Base-by-base conservation (phyloP, 2,888 invertebrate genomes). In the Orthosia incerta region DNA sequence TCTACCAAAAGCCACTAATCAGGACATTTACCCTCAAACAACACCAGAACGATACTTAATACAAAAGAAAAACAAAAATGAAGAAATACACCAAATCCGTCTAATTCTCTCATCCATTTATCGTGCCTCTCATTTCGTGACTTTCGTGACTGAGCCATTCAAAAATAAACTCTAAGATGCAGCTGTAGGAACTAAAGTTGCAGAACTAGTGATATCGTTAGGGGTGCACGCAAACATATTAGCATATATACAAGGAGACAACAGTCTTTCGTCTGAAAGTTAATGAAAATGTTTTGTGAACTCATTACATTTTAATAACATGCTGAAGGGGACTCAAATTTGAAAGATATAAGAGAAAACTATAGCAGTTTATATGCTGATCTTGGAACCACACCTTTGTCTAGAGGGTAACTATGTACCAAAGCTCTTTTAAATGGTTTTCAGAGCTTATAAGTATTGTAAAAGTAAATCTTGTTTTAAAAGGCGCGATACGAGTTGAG, bases 161-260 rank as follows among this genome's bases (percentile, higher is more conserved):
- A 11, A 85, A 83, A 80, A 53, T 50, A 31, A 57, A 79, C 86
- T 71, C 76, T 77, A 74, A 57, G 48, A 12, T 63, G 60, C 50
- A 80, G 71, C 7, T 31, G 59, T 78, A 86, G 51, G 76, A 83
- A 69, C 15, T 46, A 74, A 69, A 83, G 66, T 88, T 69, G 75
- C 57, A 56, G 50, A 64, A 57, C 51, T 53, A 53, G 59, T 51
- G 39, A 50, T 46, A 31, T 64, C 61, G 76, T 78, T 83, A 76
- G 59, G 80, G 84, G 83, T 88, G 87, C 90, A 89, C 82, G 88
- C 86, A 86, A 88, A 88, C 82, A 84, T 87, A 93, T 94, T 94
- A 92, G 92, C 94, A 94, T 94, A 93, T 93, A 93, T 92, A 94
- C 93, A 92, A 91, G 93, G 86, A 86, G 86, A 85, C 87, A 86